Conservation (phyloP, 1,140 invertebrate genomes). For the Maconellicoccus hirsutus region DNA sequence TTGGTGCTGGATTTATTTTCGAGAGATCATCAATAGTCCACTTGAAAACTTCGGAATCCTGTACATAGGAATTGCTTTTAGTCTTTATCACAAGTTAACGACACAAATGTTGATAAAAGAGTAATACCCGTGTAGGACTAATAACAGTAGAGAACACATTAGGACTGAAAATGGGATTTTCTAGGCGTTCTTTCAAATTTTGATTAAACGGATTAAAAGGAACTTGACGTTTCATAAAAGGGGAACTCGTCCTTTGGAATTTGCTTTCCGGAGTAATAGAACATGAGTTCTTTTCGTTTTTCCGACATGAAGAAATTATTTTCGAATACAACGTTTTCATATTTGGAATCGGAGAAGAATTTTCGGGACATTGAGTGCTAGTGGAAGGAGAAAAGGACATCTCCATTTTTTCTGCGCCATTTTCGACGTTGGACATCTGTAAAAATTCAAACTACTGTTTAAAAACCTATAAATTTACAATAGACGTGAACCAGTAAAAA, state of each 20-base stretch:
- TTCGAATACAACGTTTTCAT: slow-evolving; percentile 1
- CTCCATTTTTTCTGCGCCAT: background rate
- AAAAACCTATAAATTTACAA: background rate
- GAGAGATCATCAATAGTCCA: slow-evolving; percentile 23
- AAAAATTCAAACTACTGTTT: background rate
- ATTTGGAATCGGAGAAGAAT: background rate
- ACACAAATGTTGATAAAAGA: background rate
- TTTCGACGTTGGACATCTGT: background rate
- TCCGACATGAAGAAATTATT: background rate
- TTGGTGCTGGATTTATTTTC: slow-evolving; percentile 13
- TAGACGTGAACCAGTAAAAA: background rate
- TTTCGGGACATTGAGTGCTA: slow-evolving; percentile 8
- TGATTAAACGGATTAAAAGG: slow-evolving; percentile 23
- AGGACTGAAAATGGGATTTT: slow-evolving; percentile 15
- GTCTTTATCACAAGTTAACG: background rate
- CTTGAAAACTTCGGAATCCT: slow-evolving; percentile 16
- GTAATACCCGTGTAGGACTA: background rate
- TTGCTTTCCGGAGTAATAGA: background rate
- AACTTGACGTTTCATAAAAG: background rate
- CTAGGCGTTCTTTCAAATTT: slow-evolving; percentile 7
- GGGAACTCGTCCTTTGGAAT: background rate
- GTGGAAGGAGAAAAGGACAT: slow-evolving; percentile 1
- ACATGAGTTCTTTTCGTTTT: background rate
- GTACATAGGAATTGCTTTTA: background rate
- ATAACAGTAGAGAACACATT: slow-evolving; percentile 16